Percentiles rank a stretch among this genome's conserved stretches.
These are phyloP conservation scores for Cetonia aurata DNA, from an alignment of 2,888 invertebrate species.

Conservation along the genomic window DNA sequence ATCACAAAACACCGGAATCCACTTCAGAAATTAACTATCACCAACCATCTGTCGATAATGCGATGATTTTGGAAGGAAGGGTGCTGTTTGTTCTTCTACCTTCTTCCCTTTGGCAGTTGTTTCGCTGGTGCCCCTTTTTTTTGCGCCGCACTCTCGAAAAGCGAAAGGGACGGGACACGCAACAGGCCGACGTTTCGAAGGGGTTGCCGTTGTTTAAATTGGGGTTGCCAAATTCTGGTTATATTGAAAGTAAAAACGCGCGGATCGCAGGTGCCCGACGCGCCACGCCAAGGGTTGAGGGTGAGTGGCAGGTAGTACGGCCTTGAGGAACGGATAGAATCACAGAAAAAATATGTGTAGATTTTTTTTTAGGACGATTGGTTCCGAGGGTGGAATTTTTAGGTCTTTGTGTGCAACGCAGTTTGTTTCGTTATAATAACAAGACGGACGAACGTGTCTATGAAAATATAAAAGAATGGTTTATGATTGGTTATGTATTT, in stretches of 20 bases:
- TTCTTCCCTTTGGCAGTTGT: conserved; percentile 21
- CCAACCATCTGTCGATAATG: conserved; percentile 52
- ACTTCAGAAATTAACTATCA: conserved; percentile 42
- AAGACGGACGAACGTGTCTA: no score
- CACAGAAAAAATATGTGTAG: conserved; percentile 20
- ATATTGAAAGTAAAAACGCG: conserved; percentile 56
- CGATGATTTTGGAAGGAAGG: conserved; percentile 8
- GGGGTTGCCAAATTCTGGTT: conserved; percentile 50
- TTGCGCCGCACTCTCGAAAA: conserved; percentile 46
- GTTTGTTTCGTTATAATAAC: not conserved
- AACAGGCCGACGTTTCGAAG: conserved; percentile 31
- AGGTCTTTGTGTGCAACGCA: not conserved
- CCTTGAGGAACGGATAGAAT: conserved; percentile 53
- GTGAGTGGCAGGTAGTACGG: conserved; percentile 53
- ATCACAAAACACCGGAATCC: conserved; percentile 14
- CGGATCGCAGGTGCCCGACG: conserved; percentile 54
- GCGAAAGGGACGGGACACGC: conserved; percentile 47
- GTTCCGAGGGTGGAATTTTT: not conserved
- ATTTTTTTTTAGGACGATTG: conserved; percentile 15
- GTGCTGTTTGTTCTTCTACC: conserved; percentile 22
- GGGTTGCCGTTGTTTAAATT: conserved; percentile 35
- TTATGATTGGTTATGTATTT: no score
- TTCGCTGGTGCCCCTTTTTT: conserved; percentile 43
- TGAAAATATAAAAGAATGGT: no score
- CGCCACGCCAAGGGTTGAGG: conserved; percentile 51